These are phyloP conservation scores for Lerema accius DNA, from an alignment of 1,140 invertebrate species.

Conservation along the genomic window DNA sequence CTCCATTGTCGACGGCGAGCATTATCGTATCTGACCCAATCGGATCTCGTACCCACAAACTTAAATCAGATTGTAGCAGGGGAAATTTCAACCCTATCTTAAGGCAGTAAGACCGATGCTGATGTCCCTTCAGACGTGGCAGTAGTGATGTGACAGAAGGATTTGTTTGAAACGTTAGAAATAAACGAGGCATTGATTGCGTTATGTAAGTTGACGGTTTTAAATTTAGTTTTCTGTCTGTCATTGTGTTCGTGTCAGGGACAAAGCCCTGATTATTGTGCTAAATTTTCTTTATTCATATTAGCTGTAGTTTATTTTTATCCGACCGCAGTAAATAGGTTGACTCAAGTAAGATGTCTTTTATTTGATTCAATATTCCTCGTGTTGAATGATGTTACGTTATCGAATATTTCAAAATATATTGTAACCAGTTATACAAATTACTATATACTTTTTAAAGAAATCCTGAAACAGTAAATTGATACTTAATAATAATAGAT, in stretches of 20 bases:
- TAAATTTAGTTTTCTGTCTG: constrained; percentile 53
- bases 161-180: constrained; percentile 69
- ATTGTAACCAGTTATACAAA: no score
- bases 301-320: background rate
- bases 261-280: constrained; percentile 16
- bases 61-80: background rate
- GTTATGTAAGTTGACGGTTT: constrained; percentile 63
- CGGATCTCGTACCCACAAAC: constrained; percentile 56
- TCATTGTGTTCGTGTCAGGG: constrained; percentile 40
- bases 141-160: constrained; percentile 60
- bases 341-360: no score
- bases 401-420: no score
- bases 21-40: constrained; percentile 71
- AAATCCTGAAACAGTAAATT: no score
- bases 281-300: constrained; percentile 10
- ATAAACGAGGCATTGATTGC: constrained; percentile 71
- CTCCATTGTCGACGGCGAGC: constrained; percentile 59
- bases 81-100: constrained; percentile 30
- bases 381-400: no score
- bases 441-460: no score
- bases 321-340: no score
- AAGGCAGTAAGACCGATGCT: constrained; percentile 6
- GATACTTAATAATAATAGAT: no score
- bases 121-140: constrained; percentile 22
- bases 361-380: no score